Base-by-base conservation (phyloP, 2,113 vertebrate species). In the Apus apus region DNA sequence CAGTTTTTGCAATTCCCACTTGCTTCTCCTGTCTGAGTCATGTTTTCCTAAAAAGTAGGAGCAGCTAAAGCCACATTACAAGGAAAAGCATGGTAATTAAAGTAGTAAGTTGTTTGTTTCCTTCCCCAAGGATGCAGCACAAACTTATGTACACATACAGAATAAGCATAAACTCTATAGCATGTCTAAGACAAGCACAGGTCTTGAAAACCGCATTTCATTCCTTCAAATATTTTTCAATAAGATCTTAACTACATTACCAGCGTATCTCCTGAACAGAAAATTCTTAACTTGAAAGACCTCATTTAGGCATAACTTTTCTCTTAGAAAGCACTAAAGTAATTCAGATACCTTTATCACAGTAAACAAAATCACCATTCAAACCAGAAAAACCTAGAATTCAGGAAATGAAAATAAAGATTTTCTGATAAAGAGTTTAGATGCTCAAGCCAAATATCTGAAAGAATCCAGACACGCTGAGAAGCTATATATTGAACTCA, bases 151-250 rank as follows among this genome's bases (percentile, higher is more conserved):
- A 64, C 25, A 20, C 7, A 62, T 5, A 61, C 5, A 73, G 29
- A 87, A 13, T 26, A 62, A 85, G 19, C 15, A 76, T 15, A 65
- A 93, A 76, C 38, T 36, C 70, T 73, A 19, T 2, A 73, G 29
- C 34, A 40, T 6, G 22, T 22, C 34, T 46, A 64, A 1, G 1
- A 8, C 27, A 53, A 5, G 1, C 0, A 0, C 11, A 58, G 16
- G 16, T 58, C 58, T 72, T 85, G 43, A 48, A 89, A 89, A 43
- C 4, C 79, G 36, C 17, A 43, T 34, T 72, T 73, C 7, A 88
- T 36, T 64, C 27, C 30, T 70, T 76, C 30, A 70, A 43, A 14
- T 81, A 79, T 38, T 91, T 85, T 85, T 78, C 50, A 68, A 0
- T n/a, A 57, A 62, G 38, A 46, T n/a, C n/a, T 34, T 48, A 51